Base-by-base conservation (phyloP, 2,888 invertebrate genomes). In the Acrocyrtus sp. region DNA sequence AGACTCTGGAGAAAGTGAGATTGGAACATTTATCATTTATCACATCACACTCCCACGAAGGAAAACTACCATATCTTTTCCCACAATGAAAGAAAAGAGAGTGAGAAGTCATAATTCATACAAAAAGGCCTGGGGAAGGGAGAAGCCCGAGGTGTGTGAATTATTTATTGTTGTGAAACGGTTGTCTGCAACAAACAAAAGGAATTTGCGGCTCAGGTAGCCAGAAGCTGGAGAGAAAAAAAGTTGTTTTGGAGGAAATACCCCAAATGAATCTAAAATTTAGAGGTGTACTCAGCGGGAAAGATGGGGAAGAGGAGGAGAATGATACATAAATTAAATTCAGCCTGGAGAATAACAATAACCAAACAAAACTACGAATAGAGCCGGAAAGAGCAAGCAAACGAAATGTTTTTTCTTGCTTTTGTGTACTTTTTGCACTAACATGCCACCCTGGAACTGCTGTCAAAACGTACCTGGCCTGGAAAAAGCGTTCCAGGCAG, bases 41-140 rank as follows among this genome's bases (percentile, higher is more conserved):
- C 70, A 70, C 56, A 56, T 39, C 41, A 50, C 51, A 51, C 43
- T 60, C 47, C 53, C 47, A 51, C 21, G 26, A 39, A 57, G 22
- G 8, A 17, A 8, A 43, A n/a, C n/a, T n/a, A n/a, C n/a, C n/a
- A 29, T 12, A 58, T 26, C 48, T 34, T 22, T 41, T 27, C 39
- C n/a, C 24, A 57, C 22, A 43, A 66, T 29, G 54, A 45, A 26
- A 45, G 26, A 17, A 61, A n/a, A 53, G 56, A 56, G 45, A 54
- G 56, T 61, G 67, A 65, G 48, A 63, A 65, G 63, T 70, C 61
- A 61, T 72, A 72, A 72, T 58, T 72, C 72, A 72, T 66, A 65
- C 47, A 60, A 60, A 57, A 53, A 66, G 48, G 60, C 24, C 48
- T 61, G 41, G 29, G 34, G 41, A 63, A 68, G 61, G 61, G 50